Percentiles rank a stretch among this genome's conserved stretches.
These are phyloP conservation scores for Lydus trimaculatus DNA, from an alignment of 2,888 invertebrate genomes.

Conservation along the genomic window DNA sequence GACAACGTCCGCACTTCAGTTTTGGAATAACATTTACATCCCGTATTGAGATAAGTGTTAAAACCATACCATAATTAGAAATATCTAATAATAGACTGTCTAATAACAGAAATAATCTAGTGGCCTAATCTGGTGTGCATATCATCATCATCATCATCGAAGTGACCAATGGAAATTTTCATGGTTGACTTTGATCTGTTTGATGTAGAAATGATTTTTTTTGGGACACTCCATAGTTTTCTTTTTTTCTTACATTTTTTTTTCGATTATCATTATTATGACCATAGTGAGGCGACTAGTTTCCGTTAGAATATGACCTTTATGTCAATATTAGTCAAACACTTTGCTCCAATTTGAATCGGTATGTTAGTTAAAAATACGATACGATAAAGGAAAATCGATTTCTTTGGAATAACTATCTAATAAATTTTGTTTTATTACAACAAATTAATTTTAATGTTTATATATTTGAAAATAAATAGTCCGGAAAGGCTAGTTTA, in stretches of 20 bases:
- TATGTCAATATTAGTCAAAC: slow-evolving; percentile 2
- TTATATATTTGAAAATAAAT: not conserved
- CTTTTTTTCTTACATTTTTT: not conserved
- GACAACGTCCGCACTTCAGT: not conserved
- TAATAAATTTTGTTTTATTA: slow-evolving; percentile 2
- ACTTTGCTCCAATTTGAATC: not conserved
- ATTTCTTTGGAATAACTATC: not conserved
- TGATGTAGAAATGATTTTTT: not conserved
- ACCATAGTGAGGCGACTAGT: not conserved
- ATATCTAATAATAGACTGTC: not conserved
- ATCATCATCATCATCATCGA: too few relatives aligned
- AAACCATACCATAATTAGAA: not conserved
- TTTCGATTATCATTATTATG: not conserved
- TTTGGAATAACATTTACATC: not conserved
- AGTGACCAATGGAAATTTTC: not conserved
- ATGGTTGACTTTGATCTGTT: not conserved
- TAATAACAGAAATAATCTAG: not conserved
- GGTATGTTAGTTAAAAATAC: not conserved
- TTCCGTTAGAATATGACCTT: not conserved
- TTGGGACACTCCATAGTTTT: not conserved
- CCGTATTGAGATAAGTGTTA: not conserved
- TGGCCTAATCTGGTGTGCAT: not conserved
- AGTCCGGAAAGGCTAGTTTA: not conserved
- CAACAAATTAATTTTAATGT: not conserved
- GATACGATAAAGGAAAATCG: not conserved